Conservation (phyloP, 2,113 vertebrate species). For the Axis porcinus region DNA sequence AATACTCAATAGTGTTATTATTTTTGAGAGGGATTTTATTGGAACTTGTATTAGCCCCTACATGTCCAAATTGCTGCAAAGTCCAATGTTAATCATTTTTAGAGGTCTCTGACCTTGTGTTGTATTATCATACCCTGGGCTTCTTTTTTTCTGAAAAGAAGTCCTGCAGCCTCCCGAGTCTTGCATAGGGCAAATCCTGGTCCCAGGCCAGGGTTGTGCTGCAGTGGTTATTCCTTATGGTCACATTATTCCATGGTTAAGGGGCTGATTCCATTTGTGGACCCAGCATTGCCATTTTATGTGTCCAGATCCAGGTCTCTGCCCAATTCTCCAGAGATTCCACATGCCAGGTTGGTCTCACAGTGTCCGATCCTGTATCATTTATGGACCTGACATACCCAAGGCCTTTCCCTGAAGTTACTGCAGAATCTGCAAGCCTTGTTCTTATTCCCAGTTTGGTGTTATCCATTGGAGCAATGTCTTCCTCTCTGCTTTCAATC, state of each 20-base stretch:
- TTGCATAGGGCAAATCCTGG: background rate
- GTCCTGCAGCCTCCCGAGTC: background rate
- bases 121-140: background rate
- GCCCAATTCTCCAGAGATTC: background rate
- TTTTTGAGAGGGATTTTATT: slow-evolving; percentile 22
- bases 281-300: background rate
- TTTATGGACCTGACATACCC: background rate
- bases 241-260: background rate
- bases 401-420: background rate
- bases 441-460: background rate
- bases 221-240: background rate
- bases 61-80: background rate
- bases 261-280: background rate
- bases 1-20: slow-evolving; percentile 3
- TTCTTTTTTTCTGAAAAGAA: background rate
- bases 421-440: background rate
- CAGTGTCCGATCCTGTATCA: too few relatives aligned
- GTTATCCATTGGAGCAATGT: too few relatives aligned
- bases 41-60: background rate
- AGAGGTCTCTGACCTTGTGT: background rate
- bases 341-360: background rate
- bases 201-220: background rate
- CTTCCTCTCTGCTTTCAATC: background rate
- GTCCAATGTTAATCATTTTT: background rate
- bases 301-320: background rate